Evolutionary conservation across 2,113 vertebrate genomes (phyloP).

Genomic region (Eudyptes chrysolophus): DNA sequence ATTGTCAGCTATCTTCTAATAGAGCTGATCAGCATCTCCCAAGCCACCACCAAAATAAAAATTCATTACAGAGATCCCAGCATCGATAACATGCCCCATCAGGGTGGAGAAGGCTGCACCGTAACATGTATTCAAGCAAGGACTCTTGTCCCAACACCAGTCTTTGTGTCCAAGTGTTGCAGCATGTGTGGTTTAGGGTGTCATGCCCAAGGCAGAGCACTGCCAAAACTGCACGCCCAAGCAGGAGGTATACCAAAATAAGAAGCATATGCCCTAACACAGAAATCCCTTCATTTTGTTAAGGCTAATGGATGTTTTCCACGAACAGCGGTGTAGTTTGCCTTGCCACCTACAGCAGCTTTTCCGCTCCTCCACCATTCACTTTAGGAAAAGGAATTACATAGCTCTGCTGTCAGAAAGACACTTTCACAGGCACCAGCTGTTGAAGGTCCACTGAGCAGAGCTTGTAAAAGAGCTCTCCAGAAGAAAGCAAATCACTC

Average conservation of each 20-base stretch:
- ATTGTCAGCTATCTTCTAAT: neutral
- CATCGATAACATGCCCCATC: rapidly evolving
- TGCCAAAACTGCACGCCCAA: neutral
- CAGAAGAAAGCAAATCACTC: neutral
- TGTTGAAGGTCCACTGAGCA: neutral
- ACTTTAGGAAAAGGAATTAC: neutral
- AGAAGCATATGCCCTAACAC: neutral
- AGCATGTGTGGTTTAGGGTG: neutral
- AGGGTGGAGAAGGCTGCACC: neutral
- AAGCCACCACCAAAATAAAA: neutral
- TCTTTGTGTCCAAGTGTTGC: neutral
- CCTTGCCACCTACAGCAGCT: neutral
- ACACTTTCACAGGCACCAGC: neutral
- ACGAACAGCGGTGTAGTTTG: neutral
- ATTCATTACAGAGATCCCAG: neutral
- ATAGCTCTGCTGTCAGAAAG: neutral
- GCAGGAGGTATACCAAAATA: neutral
- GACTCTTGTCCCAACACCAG: neutral
- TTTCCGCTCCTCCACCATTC: neutral
- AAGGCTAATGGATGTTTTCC: neutral
- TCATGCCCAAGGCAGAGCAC: neutral
- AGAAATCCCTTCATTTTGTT: neutral
- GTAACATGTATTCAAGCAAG: neutral
- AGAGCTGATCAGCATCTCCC: neutral
- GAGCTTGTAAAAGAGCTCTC: neutral